These are phyloP conservation scores for Gorsachius magnificus DNA, from an alignment of 2,797 vertebrate species.

Conservation along the genomic window DNA sequence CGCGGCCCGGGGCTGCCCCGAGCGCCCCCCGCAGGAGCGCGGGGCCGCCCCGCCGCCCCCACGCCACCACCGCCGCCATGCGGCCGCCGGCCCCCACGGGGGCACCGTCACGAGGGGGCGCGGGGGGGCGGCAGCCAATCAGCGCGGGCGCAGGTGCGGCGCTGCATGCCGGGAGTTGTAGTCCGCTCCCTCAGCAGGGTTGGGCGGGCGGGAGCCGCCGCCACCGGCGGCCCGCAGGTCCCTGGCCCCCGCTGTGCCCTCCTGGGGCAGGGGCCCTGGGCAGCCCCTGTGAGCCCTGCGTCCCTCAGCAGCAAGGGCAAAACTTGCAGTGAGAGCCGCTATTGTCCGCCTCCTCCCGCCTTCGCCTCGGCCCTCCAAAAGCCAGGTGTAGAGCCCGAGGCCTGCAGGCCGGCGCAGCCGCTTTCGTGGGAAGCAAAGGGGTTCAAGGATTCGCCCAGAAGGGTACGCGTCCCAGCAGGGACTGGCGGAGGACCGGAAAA, in stretches of 20 bases:
- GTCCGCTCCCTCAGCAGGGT: fast-evolving
- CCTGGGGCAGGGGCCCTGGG: fast-evolving
- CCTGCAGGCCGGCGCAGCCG: fast-evolving
- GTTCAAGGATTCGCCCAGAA: fast-evolving
- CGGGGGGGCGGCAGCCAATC: background rate
- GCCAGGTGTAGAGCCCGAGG: background rate
- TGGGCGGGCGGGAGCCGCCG: fast-evolving
- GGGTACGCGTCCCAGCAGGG: fast-evolving
- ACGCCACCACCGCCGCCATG: background rate
- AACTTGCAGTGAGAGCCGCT: background rate
- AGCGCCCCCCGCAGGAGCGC: background rate
- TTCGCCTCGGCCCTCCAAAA: too few species aligned
- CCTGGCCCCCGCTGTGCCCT: fast-evolving
- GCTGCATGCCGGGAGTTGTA: constrained; percentile 47
- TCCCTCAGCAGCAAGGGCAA: background rate
- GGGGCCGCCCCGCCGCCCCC: background rate
- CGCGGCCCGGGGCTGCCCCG: background rate
- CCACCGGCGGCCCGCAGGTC: fast-evolving
- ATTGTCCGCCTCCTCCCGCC: background rate
- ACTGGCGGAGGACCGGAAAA: background rate
- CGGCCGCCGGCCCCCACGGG: background rate
- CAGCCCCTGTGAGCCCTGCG: background rate
- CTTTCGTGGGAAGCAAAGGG: fast-evolving
- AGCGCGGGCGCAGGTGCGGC: background rate
- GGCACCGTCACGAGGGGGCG: background rate